Evolutionary conservation across 2,888 invertebrate genomes (phyloP).

Genomic region (Eudasyphora cyanicolor): DNA sequence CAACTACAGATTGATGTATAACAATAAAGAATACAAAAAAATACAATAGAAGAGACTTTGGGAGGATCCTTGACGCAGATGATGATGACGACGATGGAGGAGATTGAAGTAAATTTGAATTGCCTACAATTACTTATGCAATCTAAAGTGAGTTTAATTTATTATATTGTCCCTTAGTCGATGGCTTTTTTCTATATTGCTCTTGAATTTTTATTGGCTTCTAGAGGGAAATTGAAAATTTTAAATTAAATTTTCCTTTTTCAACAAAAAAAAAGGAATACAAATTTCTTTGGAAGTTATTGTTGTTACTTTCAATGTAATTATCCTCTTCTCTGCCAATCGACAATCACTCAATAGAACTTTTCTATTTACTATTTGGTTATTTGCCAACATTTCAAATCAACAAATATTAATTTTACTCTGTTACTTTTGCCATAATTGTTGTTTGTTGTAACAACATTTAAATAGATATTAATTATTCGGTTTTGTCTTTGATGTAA

Average conservation of each 20-base stretch:
- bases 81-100: not conserved
- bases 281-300: not conserved
- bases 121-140: slow-evolving; percentile 37
- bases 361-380: no score
- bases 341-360: not conserved
- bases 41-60: not conserved
- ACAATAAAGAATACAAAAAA: not conserved
- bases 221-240: slow-evolving; percentile 34
- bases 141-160: slow-evolving; percentile 20
- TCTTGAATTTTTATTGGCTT: slow-evolving; percentile 17
- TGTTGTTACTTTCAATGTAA: not conserved
- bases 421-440: not conserved
- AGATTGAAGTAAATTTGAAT: slow-evolving; percentile 4
- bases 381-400: not conserved
- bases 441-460: not conserved
- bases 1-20: slow-evolving; percentile 8
- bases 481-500: not conserved
- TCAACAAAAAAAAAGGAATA: not conserved
- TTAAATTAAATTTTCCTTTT: not conserved
- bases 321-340: not conserved
- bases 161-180: slow-evolving; percentile 27
- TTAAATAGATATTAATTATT: slow-evolving; percentile 30
- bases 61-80: not conserved
- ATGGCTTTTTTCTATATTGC: not conserved
- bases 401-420: slow-evolving; percentile 1